Conservation (phyloP, 2,797 vertebrate species). For the Xiphophorus birchmanni region DNA sequence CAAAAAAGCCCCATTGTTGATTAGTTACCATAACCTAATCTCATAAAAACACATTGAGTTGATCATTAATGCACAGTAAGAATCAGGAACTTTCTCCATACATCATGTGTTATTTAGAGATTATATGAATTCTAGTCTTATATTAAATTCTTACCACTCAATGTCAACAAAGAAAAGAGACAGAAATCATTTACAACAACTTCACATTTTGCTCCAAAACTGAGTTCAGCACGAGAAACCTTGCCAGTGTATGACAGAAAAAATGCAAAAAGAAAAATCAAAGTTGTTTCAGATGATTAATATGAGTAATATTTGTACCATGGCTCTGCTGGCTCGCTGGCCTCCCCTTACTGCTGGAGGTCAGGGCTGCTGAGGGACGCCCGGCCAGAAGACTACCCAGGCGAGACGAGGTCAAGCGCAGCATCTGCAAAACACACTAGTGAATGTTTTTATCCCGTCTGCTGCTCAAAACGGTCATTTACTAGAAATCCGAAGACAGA, state of each 20-base stretch:
- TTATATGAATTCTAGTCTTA: background rate
- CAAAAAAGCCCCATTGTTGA: background rate
- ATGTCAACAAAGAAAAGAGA: background rate
- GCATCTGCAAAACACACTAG: slow-evolving; percentile 72
- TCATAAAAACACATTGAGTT: background rate
- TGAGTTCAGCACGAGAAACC: background rate
- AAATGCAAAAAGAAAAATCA: background rate
- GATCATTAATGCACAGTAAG: background rate
- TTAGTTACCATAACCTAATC: background rate
- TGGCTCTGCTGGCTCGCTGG: slow-evolving; percentile 72
- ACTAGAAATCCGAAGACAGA: background rate
- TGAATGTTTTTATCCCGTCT: background rate
- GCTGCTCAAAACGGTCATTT: background rate
- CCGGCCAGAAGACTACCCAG: slow-evolving; percentile 60
- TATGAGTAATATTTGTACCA: slow-evolving; percentile 27
- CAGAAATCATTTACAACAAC: background rate
- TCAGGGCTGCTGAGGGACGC: slow-evolving; percentile 45
- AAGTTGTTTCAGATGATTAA: background rate
- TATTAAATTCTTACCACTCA: background rate
- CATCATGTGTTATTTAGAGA: background rate
- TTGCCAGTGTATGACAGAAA: background rate
- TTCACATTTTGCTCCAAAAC: background rate
- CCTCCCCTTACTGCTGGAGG: slow-evolving; percentile 48
- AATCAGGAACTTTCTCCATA: background rate
- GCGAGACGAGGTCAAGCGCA: slow-evolving; percentile 62